Percentiles rank a stretch among this genome's conserved stretches.
These are phyloP conservation scores for Catharus fuscescens DNA, from an alignment of 2,113 vertebrate genomes.

Conservation along the genomic window DNA sequence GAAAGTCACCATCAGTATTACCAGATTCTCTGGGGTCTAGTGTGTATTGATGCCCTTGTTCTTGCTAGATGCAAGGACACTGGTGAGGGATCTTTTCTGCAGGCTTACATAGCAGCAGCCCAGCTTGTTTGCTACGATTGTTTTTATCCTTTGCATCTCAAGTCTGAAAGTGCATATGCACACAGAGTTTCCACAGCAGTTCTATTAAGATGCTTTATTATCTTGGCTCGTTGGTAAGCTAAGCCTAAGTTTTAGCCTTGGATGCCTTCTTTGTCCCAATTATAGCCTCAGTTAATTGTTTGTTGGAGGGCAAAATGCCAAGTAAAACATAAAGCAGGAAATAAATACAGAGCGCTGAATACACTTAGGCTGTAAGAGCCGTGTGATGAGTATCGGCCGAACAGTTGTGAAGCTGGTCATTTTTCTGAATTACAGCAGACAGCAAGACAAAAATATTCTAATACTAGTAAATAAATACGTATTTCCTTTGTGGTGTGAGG, in stretches of 20 bases:
- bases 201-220: constrained; percentile 51
- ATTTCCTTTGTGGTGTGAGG: constrained; percentile 25
- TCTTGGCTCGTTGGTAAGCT: constrained; percentile 8
- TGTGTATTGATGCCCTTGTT: neutral
- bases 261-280: constrained; percentile 41
- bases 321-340: constrained; percentile 47
- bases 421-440: constrained; percentile 35
- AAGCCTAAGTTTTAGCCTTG: constrained; percentile 34
- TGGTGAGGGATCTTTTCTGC: neutral
- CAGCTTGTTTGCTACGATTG: neutral
- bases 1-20: neutral
- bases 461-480: constrained; percentile 48
- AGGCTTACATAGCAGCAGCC: neutral
- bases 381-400: neutral
- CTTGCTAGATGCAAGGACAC: neutral
- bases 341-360: constrained; percentile 6
- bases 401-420: constrained; percentile 1
- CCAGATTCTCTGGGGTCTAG: neutral
- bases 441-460: constrained; percentile 18
- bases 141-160: constrained; percentile 19
- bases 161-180: neutral
- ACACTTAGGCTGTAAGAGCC: neutral
- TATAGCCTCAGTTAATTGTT: constrained; percentile 54
- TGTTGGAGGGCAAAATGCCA: constrained; percentile 50
- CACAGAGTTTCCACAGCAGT: neutral